Percentiles rank a stretch among this genome's conserved stretches.
phyloP scores from a whole-genome alignment of 53 echinoderm and acorn worm genomes.

The Antedon mediterranea region DNA sequence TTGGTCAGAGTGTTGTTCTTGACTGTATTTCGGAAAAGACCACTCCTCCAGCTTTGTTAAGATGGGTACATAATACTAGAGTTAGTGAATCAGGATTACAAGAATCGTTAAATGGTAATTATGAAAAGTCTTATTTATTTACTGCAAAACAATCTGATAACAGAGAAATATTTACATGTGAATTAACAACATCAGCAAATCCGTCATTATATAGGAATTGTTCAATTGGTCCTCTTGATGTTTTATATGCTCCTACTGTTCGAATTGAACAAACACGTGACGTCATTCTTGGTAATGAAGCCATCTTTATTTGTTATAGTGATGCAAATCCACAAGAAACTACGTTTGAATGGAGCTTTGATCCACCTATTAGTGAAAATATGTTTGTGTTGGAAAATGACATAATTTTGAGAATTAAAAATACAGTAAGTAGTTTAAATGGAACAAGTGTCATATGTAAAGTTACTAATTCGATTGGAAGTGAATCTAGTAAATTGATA shows the following conservation, averaged over 20 bases:
- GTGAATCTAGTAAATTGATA: neutral
- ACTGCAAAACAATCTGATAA: neutral
- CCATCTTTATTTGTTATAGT: neutral
- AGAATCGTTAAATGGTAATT: neutral
- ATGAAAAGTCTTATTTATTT: neutral
- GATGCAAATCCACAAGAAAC: neutral
- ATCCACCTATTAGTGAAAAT: neutral
- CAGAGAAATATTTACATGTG: neutral
- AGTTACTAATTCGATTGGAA: neutral
- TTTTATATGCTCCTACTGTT: neutral
- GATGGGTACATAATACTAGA: neutral
- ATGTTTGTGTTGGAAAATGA: neutral
- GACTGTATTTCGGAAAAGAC: neutral
- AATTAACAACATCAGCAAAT: neutral
- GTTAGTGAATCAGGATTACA: neutral
- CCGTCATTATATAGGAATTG: neutral
- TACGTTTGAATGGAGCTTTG: neutral
- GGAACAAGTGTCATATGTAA: neutral
- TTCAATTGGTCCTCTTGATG: neutral
- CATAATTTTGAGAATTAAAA: neutral
- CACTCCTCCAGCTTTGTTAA: neutral
- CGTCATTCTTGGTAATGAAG: neutral
- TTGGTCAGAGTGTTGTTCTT: neutral
- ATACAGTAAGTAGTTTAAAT: neutral
- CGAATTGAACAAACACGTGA: neutral